phyloP scores from a whole-genome alignment of 2,888 invertebrate species.

The Gymnosoma rotundatum region DNA sequence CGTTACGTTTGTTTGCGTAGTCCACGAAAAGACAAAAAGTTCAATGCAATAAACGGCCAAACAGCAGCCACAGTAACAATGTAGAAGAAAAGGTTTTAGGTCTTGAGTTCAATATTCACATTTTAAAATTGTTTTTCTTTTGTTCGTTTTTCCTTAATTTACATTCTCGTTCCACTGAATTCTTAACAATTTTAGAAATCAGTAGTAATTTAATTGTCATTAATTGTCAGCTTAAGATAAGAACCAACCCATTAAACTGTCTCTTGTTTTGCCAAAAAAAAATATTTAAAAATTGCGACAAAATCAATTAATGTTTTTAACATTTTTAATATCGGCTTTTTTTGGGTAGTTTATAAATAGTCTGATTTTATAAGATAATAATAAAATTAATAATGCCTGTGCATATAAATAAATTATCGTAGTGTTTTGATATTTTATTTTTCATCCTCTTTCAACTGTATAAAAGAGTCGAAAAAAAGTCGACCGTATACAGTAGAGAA shows the following conservation, averaged over 20 bases:
- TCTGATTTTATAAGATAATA: no score
- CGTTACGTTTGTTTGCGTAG: constrained; percentile 13
- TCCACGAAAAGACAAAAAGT: constrained; percentile 15
- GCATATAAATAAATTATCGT: no score
- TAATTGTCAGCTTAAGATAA: constrained; percentile 69
- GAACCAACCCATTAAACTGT: constrained; percentile 18
- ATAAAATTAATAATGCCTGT: no score
- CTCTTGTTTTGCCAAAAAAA: not conserved
- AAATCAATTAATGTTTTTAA: not conserved
- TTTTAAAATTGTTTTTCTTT: not conserved
- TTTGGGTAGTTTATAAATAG: no score
- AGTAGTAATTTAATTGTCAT: constrained; percentile 65
- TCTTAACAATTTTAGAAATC: constrained; percentile 23
- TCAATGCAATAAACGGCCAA: constrained; percentile 31
- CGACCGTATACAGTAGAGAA: no score
- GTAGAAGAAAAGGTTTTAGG: constrained; percentile 47
- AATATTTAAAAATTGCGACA: not conserved
- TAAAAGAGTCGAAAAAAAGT: no score
- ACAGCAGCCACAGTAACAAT: constrained; percentile 13
- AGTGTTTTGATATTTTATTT: no score
- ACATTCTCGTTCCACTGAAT: constrained; percentile 5
- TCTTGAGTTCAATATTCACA: constrained; percentile 10
- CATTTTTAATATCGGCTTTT: not conserved
- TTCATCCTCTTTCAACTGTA: no score
- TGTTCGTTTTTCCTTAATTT: constrained; percentile 21